These are phyloP conservation scores for Conger conger DNA, from an alignment of 2,113 vertebrate genomes.

Conservation along the genomic window DNA sequence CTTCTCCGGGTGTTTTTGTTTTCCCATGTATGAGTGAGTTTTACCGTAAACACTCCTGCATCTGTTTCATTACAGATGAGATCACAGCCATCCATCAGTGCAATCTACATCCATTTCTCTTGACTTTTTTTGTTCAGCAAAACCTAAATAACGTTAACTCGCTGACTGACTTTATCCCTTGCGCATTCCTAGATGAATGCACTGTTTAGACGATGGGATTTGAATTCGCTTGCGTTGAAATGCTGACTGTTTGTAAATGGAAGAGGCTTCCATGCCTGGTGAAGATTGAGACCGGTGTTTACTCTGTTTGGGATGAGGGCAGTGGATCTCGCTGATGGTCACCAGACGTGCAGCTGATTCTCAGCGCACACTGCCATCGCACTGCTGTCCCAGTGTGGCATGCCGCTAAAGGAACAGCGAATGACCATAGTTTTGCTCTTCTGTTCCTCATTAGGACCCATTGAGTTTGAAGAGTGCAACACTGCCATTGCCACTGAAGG, in stretches of 20 bases:
- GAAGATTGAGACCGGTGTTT: constrained; percentile 22
- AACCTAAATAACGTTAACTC: not conserved
- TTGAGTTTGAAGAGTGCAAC: constrained; percentile 98
- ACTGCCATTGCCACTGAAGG: constrained; percentile 87
- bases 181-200: not conserved
- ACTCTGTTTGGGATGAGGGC: constrained; percentile 25
- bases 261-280: constrained; percentile 25
- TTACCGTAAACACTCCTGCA: constrained; percentile 15
- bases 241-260: constrained; percentile 23
- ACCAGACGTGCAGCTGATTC: constrained; percentile 63
- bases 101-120: constrained; percentile 13
- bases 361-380: not conserved
- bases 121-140: constrained; percentile 17
- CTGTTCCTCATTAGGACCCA: constrained; percentile 69
- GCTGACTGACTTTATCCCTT: not conserved
- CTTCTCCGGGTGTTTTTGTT: constrained; percentile 32
- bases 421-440: constrained; percentile 44
- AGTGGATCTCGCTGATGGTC: constrained; percentile 44
- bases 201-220: not conserved
- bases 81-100: not conserved
- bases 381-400: constrained; percentile 34
- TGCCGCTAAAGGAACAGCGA: constrained; percentile 55
- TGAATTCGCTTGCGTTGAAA: not conserved
- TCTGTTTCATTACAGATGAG: constrained; percentile 13
- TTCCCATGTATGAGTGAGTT: constrained; percentile 32